Percentiles rank a stretch among this genome's conserved stretches.
These are phyloP conservation scores for Conus ventricosus DNA, from an alignment of 1,140 invertebrate genomes.

Conservation along the genomic window DNA sequence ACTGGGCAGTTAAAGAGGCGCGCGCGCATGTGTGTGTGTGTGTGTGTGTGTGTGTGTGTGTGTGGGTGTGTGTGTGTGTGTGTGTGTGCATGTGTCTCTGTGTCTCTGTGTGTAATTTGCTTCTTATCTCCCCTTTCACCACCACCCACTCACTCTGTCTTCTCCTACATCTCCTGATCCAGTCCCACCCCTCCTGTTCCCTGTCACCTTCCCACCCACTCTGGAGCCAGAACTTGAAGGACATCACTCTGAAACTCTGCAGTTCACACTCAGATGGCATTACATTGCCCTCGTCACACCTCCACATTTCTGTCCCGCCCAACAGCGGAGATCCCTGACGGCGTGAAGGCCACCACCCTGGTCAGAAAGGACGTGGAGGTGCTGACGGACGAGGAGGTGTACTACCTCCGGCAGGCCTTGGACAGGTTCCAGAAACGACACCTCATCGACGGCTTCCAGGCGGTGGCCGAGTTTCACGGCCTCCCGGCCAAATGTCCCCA, in stretches of 20 bases:
- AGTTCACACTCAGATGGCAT: no score
- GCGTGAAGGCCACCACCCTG: not conserved
- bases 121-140: no score
- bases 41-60: slow-evolving; percentile 5
- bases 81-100: no score
- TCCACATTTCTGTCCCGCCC: no score
- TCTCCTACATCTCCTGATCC: no score
- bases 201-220: no score
- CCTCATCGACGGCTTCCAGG: slow-evolving; percentile 51
- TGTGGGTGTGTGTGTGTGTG: not conserved
- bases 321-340: not conserved
- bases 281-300: no score
- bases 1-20: not conserved
- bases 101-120: no score
- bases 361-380: slow-evolving; percentile 44
- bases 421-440: slow-evolving; percentile 44
- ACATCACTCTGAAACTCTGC: no score
- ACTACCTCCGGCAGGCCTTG: slow-evolving; percentile 42
- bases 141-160: no score
- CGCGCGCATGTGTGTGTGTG: not conserved
- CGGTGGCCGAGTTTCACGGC: slow-evolving; percentile 51
- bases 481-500: slow-evolving; percentile 46
- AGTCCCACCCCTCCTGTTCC: no score
- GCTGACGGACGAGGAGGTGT: slow-evolving; percentile 41
- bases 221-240: no score